Conservation (phyloP, 2,888 invertebrate species). For the Microctonus brassicae region DNA sequence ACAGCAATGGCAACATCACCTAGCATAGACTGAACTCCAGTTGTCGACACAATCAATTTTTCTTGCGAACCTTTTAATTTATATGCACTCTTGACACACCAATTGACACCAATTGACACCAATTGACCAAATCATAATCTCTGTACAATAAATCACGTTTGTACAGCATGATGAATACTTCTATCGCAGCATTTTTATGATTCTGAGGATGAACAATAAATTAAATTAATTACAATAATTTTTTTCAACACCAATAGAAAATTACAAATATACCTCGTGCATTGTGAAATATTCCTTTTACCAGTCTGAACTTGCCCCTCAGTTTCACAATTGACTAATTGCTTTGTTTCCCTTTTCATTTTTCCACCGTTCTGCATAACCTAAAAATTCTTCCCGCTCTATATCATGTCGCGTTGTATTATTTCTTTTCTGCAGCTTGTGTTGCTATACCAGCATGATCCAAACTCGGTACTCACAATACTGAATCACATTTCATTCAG, state of each 20-base stretch:
- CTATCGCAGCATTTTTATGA: slow-evolving; percentile 82
- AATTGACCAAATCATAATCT: slow-evolving; percentile 87
- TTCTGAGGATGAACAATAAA: slow-evolving; percentile 66
- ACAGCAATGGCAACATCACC: slow-evolving; percentile 97
- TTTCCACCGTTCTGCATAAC: slow-evolving; percentile 89
- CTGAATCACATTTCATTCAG: slow-evolving; percentile 77
- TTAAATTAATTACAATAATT: not conserved
- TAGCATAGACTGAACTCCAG: slow-evolving; percentile 93
- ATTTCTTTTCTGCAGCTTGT: slow-evolving; percentile 92
- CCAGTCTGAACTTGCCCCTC: slow-evolving; percentile 93
- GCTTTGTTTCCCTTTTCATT: slow-evolving; percentile 80
- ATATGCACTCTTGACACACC: slow-evolving; percentile 86
- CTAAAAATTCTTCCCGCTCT: slow-evolving; percentile 82
- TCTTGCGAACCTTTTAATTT: slow-evolving; percentile 75
- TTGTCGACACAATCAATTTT: slow-evolving; percentile 88
- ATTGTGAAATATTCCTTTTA: slow-evolving; percentile 89
- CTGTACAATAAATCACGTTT: slow-evolving; percentile 84
- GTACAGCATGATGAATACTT: slow-evolving; percentile 87
- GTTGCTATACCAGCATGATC: slow-evolving; percentile 99
- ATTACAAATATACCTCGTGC: slow-evolving; percentile 74
- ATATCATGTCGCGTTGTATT: slow-evolving; percentile 79
- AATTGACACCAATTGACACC: slow-evolving; percentile 89
- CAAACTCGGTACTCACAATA: slow-evolving; percentile 93
- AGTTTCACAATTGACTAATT: slow-evolving; percentile 78
- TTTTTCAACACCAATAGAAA: not conserved